phyloP scores from a whole-genome alignment of 1,140 invertebrate species.

The Aphaenogaster floridana region DNA sequence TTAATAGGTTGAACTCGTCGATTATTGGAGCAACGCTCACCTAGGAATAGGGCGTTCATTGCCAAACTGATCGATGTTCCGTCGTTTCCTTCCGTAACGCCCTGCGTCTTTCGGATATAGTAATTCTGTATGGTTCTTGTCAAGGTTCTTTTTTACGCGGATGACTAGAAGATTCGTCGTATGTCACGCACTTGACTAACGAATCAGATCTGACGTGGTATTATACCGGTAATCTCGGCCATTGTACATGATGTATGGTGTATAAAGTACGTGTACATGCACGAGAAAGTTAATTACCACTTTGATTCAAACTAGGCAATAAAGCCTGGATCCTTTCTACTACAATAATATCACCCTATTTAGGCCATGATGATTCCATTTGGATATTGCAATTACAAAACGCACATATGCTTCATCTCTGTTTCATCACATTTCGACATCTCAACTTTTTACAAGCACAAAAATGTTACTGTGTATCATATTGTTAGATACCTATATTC shows the following conservation, averaged over 20 bases:
- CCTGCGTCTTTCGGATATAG: not conserved
- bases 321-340: not conserved
- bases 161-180: not conserved
- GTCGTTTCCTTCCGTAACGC: not conserved
- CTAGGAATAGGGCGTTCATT: constrained; percentile 12
- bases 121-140: constrained; percentile 8
- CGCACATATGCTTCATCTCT: not conserved
- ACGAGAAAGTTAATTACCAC: not conserved
- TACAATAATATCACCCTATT: not conserved
- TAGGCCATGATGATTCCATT: not conserved
- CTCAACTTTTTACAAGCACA: not conserved
- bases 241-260: not conserved
- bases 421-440: not conserved
- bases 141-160: not conserved
- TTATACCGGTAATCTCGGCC: too few relatives aligned
- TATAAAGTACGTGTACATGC: not conserved
- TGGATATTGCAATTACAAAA: too few relatives aligned
- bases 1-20: not conserved
- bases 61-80: constrained; percentile 40
- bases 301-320: not conserved
- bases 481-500: not conserved
- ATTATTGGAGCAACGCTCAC: not conserved
- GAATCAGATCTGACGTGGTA: not conserved
- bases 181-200: not conserved
- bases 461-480: constrained; percentile 1